A percentile compares a stretch with the other conserved stretches of the same genome.
Evolutionary conservation across 2,888 invertebrate species (phyloP).

Genomic region (Bhutanitis thaidina): DNA sequence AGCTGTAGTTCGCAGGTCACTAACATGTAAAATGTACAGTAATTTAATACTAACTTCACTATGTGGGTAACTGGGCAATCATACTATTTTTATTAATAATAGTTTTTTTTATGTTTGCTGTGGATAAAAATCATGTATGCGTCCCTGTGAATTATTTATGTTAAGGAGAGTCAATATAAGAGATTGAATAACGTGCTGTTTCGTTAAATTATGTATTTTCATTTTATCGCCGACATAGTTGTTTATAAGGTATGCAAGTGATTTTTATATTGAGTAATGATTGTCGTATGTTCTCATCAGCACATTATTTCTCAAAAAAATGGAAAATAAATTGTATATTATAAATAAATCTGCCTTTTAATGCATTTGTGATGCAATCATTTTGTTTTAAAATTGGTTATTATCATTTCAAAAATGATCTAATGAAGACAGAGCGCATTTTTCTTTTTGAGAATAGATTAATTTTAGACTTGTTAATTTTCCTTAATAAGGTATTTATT

Average conservation of each 20-base stretch:
- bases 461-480: conserved; percentile 69
- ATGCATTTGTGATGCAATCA: conserved; percentile 57
- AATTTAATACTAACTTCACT: conserved; percentile 74
- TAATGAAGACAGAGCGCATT: conserved; percentile 58
- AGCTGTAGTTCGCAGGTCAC: conserved; percentile 62
- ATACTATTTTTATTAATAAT: conserved; percentile 70
- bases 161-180: conserved; percentile 41
- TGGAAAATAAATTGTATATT: conserved; percentile 58
- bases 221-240: conserved; percentile 21
- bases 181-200: conserved; percentile 43
- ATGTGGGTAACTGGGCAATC: conserved; percentile 78
- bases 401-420: conserved; percentile 26
- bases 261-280: conserved; percentile 28
- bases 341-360: conserved; percentile 64
- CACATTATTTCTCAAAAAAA: conserved; percentile 42
- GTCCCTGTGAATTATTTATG: conserved; percentile 51
- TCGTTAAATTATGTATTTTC: conserved; percentile 22
- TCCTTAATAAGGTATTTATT: conserved; percentile 77
- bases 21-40: conserved; percentile 70
- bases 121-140: conserved; percentile 55
- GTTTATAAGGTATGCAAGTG: conserved; percentile 27
- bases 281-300: conserved; percentile 31
- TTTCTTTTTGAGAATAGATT: conserved; percentile 59
- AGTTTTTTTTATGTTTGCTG: conserved; percentile 55
- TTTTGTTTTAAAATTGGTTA: conserved; percentile 46